Evolutionary conservation across 1,140 invertebrate genomes (phyloP).

Genomic region (Leptonema lineaticorne): DNA sequence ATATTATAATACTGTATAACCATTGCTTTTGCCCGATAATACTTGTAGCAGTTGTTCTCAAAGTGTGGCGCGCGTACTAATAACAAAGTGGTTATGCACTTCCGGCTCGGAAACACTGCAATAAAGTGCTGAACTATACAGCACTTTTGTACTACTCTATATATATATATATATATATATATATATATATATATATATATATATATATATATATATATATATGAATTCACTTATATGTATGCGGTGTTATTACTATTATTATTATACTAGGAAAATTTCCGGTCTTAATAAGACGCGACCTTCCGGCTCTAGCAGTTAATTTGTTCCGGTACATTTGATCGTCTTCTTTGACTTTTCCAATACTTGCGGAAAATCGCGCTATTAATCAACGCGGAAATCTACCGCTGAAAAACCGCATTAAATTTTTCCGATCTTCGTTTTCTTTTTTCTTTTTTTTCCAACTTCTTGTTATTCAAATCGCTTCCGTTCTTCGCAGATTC

Average conservation of each 20-base stretch:
- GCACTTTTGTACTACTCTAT: too few species aligned
- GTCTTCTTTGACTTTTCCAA: conserved; percentile 3
- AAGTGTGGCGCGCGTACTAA: too few species aligned
- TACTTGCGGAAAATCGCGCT: conserved; percentile 26
- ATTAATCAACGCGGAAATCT: conserved; percentile 26
- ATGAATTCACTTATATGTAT: too few species aligned
- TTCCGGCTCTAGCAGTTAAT: conserved; percentile 29
- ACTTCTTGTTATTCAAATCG: too few species aligned
- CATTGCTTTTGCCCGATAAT: too few species aligned
- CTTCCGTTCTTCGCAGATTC: too few species aligned
- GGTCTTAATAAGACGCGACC: conserved; percentile 22
- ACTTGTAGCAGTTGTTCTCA: too few species aligned
- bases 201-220: too few species aligned
- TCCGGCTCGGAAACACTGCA: not conserved
- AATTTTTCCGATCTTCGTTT: not conserved
- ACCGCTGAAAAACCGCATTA: not conserved
- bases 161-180: too few species aligned
- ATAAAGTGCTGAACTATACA: not conserved
- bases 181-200: too few species aligned
- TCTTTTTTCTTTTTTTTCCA: not conserved
- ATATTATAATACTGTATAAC: too few species aligned
- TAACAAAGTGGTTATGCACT: not conserved
- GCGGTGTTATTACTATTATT: too few species aligned
- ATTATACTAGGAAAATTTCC: not conserved
- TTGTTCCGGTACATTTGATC: conserved; percentile 34